Conservation (phyloP, 2,888 invertebrate genomes). For the Gastrophysa polygoni region DNA sequence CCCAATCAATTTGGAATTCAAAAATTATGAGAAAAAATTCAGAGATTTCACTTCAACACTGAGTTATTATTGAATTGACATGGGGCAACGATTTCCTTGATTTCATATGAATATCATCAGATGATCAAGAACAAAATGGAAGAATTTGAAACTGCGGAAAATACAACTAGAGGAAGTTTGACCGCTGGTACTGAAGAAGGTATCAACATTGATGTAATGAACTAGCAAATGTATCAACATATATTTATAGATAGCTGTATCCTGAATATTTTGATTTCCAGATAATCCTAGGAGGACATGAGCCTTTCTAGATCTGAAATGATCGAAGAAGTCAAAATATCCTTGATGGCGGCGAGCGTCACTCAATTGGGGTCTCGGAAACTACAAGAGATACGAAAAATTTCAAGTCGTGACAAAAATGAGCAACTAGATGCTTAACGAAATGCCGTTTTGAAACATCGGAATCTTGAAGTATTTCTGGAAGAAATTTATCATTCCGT, state of each 20-base stretch:
- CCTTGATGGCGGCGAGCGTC: conserved; percentile 65
- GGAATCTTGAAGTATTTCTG: too few relatives aligned
- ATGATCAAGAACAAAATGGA: background rate
- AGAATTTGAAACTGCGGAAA: background rate
- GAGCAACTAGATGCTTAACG: too few relatives aligned
- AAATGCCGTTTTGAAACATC: too few relatives aligned
- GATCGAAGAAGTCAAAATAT: conserved; percentile 59
- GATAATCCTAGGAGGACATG: background rate
- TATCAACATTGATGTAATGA: too few relatives aligned
- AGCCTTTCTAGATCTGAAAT: conserved; percentile 31
- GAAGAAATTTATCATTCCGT: too few relatives aligned
- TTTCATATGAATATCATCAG: background rate
- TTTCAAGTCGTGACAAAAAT: too few relatives aligned
- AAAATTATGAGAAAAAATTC: background rate
- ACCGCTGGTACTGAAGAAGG: background rate
- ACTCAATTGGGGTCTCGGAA: too few relatives aligned
- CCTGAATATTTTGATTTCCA: background rate
- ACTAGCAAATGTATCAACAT: too few relatives aligned
- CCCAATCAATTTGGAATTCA: background rate
- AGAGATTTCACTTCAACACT: background rate
- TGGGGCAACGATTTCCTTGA: too few relatives aligned
- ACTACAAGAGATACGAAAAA: too few relatives aligned
- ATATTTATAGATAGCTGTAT: background rate
- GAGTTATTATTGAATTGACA: background rate
- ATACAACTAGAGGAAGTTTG: too few relatives aligned